These are phyloP conservation scores for Microcebus murinus DNA, from an alignment of 2,113 vertebrate species.

Conservation along the genomic window DNA sequence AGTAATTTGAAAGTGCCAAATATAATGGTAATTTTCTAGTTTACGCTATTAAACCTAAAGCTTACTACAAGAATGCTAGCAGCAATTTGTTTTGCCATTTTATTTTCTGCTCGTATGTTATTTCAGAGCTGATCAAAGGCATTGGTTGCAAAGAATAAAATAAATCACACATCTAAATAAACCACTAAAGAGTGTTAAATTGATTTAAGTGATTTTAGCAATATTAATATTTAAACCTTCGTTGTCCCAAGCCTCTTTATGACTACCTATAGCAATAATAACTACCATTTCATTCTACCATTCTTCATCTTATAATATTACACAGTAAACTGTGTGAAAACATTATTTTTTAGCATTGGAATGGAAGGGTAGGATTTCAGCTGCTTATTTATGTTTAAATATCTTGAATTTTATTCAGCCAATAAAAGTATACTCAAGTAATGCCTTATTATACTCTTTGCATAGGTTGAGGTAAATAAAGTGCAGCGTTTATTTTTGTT, in stretches of 20 bases:
- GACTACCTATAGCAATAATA: conserved; percentile 81
- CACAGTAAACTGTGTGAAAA: conserved; percentile 82
- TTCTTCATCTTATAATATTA: conserved; percentile 81
- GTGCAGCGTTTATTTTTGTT: conserved; percentile 44
- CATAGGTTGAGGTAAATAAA: conserved; percentile 59
- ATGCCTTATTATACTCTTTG: conserved; percentile 74
- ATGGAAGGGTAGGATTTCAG: conserved; percentile 68
- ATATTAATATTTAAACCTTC: conserved; percentile 88
- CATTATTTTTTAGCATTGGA: conserved; percentile 79
- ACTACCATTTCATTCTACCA: conserved; percentile 80
- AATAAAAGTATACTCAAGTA: conserved; percentile 77
- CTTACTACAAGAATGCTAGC: conserved; percentile 67
- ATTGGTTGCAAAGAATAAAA: conserved; percentile 82
- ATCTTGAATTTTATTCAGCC: conserved; percentile 81
- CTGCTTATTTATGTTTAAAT: conserved; percentile 82
- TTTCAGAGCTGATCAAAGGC: conserved; percentile 85
- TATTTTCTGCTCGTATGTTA: conserved; percentile 80
- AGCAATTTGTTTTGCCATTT: conserved; percentile 81
- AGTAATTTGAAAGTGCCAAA: conserved; percentile 69
- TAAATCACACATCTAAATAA: conserved; percentile 85
- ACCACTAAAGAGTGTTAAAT: conserved; percentile 85
- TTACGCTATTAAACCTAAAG: conserved; percentile 47
- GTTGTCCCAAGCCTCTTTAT: conserved; percentile 84
- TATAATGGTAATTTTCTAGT: neutral
- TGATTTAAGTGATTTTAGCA: conserved; percentile 86